Evolutionary conservation across 2,888 invertebrate species (phyloP).

Genomic region (Cheilosia vulpina): DNA sequence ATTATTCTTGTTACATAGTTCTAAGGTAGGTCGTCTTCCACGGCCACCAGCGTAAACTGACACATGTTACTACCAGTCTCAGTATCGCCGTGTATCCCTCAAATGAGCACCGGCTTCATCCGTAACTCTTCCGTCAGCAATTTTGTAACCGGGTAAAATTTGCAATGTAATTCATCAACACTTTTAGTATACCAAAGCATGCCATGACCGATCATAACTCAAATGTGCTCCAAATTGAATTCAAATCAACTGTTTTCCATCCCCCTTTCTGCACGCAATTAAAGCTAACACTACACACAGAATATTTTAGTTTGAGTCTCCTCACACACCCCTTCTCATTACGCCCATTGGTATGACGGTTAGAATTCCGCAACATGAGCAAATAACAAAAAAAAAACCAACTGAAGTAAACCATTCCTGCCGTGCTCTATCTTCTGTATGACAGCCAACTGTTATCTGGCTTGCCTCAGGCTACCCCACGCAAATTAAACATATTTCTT

Average conservation of each 20-base stretch:
- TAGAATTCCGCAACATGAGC: slow-evolving; percentile 26
- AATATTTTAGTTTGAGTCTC: slow-evolving; percentile 49
- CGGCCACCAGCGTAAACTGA: no score
- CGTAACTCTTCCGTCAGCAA: no score
- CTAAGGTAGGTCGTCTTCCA: no score
- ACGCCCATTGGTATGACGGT: neutral
- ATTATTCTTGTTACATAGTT: no score
- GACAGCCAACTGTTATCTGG: slow-evolving; percentile 71
- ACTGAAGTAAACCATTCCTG: slow-evolving; percentile 26
- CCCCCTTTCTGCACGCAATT: slow-evolving; percentile 48
- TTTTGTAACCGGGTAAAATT: no score
- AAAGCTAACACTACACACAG: slow-evolving; percentile 33
- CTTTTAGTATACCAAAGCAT: no score
- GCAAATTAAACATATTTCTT: slow-evolving; percentile 75
- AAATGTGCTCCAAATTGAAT: no score
- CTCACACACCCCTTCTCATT: neutral
- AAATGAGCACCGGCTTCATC: no score
- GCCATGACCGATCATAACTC: no score
- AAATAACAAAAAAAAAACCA: neutral
- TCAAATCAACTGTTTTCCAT: neutral
- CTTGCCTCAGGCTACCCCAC: slow-evolving; percentile 73
- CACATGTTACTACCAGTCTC: no score
- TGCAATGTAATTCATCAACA: no score
- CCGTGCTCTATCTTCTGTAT: slow-evolving; percentile 69
- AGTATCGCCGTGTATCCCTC: no score